Percentiles rank a stretch among this genome's conserved stretches.
Evolutionary conservation across 1,140 invertebrate species (phyloP).

Genomic region (Penaeus japonicus): DNA sequence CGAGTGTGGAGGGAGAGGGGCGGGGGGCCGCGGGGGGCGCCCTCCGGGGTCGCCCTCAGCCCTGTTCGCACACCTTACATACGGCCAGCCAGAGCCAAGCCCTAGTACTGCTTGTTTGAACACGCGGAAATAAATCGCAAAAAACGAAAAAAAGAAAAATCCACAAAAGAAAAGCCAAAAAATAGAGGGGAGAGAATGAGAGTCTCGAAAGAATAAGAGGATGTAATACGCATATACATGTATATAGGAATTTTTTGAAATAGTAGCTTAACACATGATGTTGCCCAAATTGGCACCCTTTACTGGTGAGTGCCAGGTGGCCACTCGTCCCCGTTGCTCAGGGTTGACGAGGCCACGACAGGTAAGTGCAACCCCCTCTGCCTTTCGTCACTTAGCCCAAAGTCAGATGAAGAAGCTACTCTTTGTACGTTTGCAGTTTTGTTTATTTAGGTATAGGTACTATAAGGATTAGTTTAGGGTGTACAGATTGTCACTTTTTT

Average conservation of each 20-base stretch:
- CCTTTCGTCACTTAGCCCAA: not conserved
- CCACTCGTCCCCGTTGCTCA: not conserved
- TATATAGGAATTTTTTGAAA: no score
- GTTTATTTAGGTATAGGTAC: no score
- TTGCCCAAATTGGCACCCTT: no score
- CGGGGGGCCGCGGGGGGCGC: not conserved
- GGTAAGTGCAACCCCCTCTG: not conserved
- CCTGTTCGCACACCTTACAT: not conserved
- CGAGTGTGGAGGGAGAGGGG: not conserved
- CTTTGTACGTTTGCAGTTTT: no score
- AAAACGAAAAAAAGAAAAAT: not conserved
- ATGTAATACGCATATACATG: not conserved
- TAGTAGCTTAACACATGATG: no score
- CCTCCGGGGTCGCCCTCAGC: not conserved
- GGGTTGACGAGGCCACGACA: conserved; percentile 16
- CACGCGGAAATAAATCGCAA: no score
- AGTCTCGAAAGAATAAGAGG: not conserved
- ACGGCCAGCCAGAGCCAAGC: no score
- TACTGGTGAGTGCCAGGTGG: not conserved
- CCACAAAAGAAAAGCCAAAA: not conserved
- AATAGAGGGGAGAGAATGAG: not conserved
- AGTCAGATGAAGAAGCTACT: not conserved
- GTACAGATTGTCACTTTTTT: no score
- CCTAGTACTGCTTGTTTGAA: no score
- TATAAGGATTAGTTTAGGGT: no score